Conservation (phyloP, 2,113 vertebrate species). For the Canis aureus region DNA sequence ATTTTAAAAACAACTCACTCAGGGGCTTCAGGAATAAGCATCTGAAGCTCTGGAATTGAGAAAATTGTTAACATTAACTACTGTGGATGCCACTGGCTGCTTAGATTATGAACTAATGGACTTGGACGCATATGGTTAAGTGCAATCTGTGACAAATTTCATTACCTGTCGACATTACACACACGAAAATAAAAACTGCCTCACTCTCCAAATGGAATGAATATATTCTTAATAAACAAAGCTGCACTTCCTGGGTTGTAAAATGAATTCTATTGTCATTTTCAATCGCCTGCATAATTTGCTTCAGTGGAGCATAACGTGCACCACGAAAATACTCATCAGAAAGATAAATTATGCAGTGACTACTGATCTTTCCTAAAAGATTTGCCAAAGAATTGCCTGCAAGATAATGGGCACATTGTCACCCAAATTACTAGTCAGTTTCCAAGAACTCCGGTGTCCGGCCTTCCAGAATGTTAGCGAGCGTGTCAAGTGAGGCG, state of each 20-base stretch:
- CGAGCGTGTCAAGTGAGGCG: neutral
- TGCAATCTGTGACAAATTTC: neutral
- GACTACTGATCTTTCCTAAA: neutral
- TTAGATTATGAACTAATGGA: neutral
- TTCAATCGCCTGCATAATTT: neutral
- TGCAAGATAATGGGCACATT: neutral
- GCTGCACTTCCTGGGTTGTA: neutral
- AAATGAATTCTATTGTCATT: slow-evolving; percentile 17
- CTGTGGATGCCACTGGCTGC: neutral
- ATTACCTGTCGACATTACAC: neutral
- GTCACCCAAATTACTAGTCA: neutral
- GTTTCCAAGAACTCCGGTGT: neutral
- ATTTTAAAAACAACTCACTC: neutral
- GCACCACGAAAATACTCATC: neutral
- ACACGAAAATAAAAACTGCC: neutral
- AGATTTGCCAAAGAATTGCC: neutral
- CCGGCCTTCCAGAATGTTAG: neutral
- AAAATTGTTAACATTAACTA: neutral
- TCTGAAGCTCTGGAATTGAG: slow-evolving; percentile 17
- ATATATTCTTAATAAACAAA: slow-evolving; percentile 31
- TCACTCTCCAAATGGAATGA: slow-evolving; percentile 12
- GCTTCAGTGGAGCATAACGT: neutral
- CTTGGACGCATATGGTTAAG: neutral
- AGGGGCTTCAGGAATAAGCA: neutral
- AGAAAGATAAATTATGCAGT: neutral